Base-by-base conservation (phyloP, 2,888 invertebrate genomes). In the Andrena minutula region DNA sequence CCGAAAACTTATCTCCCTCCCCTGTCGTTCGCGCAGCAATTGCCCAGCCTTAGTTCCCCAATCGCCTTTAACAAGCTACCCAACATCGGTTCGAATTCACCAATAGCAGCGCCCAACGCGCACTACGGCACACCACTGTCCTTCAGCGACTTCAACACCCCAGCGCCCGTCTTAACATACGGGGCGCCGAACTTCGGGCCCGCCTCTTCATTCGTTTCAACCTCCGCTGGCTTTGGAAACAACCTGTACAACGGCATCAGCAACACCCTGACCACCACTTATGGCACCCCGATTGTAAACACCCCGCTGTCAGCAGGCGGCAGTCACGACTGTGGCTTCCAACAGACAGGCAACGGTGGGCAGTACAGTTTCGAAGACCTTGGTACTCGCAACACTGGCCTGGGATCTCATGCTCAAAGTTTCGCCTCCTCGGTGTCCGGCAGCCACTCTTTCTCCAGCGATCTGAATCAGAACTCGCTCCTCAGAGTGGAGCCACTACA, bases 141-240 rank as follows among this genome's bases (percentile, higher is more conserved):
- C 0, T 93, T 93, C 65, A 88, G 88, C 12, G 89, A 91, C 74
- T 93, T 93, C 72, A 93, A 93, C 72, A 93, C 93, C 6, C 93
- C 93, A 3, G 80, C 89, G 0, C 93, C 93, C 1, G 85, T 91
- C 20, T 82, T 92, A 23, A 93, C 92, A n/a, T 94, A 94, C 69
- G 93, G 93, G 5, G 93, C 93, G 20, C 94, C 93, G 0, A 93
- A 93, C 86, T 93, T 93, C 32, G 92, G 90, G 8, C 92, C 93
- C 10, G 81, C 89, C 0, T 82, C 88, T 47, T 90, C 89, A 2
- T 91, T 92, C 82, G 83, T 83, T 12, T 88, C 90, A n/a, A 87
- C 89, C 12, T 89, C 88, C 23, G 77, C 78, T n/a, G 91, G 90
- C 16, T 83, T 87, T 32, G 90, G 89, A 0, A 90, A 89, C 56